These are phyloP conservation scores for Periophthalmodon schlosseri DNA, from an alignment of 2,113 vertebrate species.

Conservation along the genomic window DNA sequence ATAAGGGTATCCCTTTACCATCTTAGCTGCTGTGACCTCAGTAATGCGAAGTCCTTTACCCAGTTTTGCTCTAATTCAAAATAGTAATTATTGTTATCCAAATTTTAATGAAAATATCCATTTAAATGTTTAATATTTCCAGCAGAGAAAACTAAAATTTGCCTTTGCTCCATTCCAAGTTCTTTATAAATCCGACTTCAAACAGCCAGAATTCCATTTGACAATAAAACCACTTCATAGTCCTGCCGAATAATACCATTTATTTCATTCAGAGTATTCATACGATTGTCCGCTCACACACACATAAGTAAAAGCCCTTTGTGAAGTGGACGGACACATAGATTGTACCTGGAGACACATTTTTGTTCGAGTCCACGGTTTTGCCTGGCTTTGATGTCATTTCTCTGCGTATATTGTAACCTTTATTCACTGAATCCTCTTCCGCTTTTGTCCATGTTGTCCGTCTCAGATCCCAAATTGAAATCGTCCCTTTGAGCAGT, in stretches of 20 bases:
- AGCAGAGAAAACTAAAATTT: background rate
- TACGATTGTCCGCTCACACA: background rate
- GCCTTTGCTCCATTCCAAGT: background rate
- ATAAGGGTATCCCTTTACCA: too few species aligned
- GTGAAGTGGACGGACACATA: background rate
- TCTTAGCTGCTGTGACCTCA: too few species aligned
- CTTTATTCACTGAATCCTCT: background rate
- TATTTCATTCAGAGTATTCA: conserved; percentile 3
- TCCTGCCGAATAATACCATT: background rate
- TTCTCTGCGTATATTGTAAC: conserved; percentile 1
- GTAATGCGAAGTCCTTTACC: too few species aligned
- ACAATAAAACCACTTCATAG: conserved; percentile 4
- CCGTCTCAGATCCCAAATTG: conserved; percentile 28
- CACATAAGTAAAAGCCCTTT: conserved; percentile 3
- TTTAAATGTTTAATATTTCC: background rate
- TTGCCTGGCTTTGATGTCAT: conserved; percentile 7
- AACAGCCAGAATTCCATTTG: background rate
- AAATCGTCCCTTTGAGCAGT: conserved; percentile 39
- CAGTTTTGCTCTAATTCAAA: too few species aligned
- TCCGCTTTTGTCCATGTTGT: conserved; percentile 2
- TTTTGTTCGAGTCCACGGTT: conserved; percentile 1
- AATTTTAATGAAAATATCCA: too few species aligned
- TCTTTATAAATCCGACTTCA: background rate
- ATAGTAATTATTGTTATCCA: too few species aligned
- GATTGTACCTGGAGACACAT: conserved; percentile 3